phyloP scores from a whole-genome alignment of 2,888 invertebrate species.

The Athalia cordata region DNA sequence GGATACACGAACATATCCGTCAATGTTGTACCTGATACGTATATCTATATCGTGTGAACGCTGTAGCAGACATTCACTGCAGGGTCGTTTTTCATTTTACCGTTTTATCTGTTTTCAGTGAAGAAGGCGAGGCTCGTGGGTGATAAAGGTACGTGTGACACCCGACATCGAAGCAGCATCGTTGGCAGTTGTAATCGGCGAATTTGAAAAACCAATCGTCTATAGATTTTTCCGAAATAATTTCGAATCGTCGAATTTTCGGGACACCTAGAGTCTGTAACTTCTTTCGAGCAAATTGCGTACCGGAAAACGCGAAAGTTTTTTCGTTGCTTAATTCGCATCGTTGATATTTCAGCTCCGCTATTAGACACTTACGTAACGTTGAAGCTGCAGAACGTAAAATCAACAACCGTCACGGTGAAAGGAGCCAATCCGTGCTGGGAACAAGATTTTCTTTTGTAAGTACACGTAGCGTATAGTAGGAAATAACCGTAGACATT shows the following conservation, averaged over 20 bases:
- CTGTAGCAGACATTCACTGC: neutral
- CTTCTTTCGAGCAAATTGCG: neutral
- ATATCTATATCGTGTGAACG: constrained; percentile 9
- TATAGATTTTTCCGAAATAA: too few species aligned
- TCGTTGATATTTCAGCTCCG: constrained; percentile 78
- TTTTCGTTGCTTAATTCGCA: constrained; percentile 42
- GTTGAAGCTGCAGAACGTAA: constrained; percentile 97
- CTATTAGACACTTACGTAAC: constrained; percentile 98
- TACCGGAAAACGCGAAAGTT: constrained; percentile 37
- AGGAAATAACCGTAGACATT: neutral
- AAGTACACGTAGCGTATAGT: constrained; percentile 76
- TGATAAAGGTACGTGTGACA: constrained; percentile 82
- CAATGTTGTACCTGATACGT: neutral
- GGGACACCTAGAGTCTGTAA: too few species aligned
- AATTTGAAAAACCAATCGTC: neutral
- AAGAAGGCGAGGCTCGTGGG: constrained; percentile 92
- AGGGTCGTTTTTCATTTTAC: constrained; percentile 45
- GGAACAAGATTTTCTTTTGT: constrained; percentile 99
- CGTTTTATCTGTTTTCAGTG: constrained; percentile 82
- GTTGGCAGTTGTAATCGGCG: neutral
- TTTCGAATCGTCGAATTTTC: too few species aligned
- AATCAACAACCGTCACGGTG: constrained; percentile 97
- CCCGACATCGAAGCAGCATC: neutral
- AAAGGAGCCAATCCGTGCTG: constrained; percentile 97
- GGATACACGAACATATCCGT: neutral